Percentiles rank a stretch among this genome's conserved stretches.
These are phyloP conservation scores for Amblyornis subalaris DNA, from an alignment of 2,113 vertebrate genomes.

Conservation along the genomic window DNA sequence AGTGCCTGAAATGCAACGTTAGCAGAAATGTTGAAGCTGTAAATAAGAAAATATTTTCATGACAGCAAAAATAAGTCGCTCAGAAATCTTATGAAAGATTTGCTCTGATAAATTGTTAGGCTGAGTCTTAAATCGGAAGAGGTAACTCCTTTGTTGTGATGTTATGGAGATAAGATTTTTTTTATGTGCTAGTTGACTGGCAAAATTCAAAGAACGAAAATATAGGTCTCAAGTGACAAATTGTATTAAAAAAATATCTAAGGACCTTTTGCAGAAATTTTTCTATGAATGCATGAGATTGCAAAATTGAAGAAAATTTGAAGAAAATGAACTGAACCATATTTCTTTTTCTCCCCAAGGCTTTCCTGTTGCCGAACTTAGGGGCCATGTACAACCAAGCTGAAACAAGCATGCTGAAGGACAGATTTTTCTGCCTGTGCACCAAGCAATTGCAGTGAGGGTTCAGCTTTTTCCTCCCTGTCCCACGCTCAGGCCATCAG, in stretches of 20 bases:
- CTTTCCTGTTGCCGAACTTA: background rate
- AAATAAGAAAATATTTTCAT: background rate
- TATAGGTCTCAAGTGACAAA: background rate
- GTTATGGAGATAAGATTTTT: constrained; percentile 44
- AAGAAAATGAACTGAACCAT: background rate
- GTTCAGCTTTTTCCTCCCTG: background rate
- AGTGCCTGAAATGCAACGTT: background rate
- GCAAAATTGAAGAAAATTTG: background rate
- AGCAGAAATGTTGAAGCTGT: background rate
- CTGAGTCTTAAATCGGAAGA: constrained; percentile 4
- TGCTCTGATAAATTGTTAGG: background rate
- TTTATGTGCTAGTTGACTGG: background rate
- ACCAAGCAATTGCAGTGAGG: background rate
- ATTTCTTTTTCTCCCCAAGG: background rate
- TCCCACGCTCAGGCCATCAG: background rate
- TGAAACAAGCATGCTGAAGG: fast-evolving
- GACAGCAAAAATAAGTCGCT: background rate
- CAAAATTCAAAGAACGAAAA: constrained; percentile 16
- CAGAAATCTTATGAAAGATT: background rate
- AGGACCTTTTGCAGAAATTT: background rate
- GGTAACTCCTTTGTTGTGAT: constrained; percentile 4
- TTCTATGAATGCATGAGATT: background rate
- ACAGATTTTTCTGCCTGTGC: background rate
- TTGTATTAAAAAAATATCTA: background rate
- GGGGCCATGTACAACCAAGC: background rate